A percentile compares a stretch with the other conserved stretches of the same genome.
phyloP scores from a whole-genome alignment of 2,888 invertebrate species.

The Calameuta pallipes region DNA sequence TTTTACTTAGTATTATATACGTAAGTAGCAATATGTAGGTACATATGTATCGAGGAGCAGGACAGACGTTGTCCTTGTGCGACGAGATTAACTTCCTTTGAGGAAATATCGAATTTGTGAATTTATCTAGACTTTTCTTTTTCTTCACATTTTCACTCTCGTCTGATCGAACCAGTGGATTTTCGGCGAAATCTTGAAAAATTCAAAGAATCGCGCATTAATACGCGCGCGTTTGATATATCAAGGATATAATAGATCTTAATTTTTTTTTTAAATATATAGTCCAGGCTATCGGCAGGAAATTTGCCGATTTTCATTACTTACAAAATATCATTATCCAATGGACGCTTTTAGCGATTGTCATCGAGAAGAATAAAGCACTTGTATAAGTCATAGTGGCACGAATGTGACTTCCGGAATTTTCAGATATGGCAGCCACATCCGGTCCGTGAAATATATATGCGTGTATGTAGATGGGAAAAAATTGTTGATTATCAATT shows the following conservation, averaged over 20 bases:
- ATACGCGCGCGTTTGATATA: too few relatives aligned
- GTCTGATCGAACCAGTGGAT: not conserved
- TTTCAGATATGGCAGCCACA: not conserved
- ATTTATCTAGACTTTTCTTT: not conserved
- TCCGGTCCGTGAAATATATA: not conserved
- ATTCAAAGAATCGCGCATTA: not conserved
- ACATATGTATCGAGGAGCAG: not conserved
- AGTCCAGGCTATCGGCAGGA: not conserved
- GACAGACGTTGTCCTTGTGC: not conserved
- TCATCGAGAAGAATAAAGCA: conserved; percentile 48
- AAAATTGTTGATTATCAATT: not conserved
- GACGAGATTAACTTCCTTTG: not conserved
- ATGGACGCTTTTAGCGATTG: conserved; percentile 36
- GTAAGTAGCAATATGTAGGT: not conserved
- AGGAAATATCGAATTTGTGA: not conserved
- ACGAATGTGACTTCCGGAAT: not conserved
- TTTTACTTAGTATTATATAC: not conserved
- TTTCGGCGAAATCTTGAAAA: not conserved
- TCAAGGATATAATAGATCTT: not conserved
- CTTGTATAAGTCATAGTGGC: conserved; percentile 28
- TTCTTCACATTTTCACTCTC: not conserved
- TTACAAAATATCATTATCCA: not conserved
- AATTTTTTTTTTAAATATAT: not conserved
- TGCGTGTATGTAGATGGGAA: not conserved
- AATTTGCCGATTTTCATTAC: not conserved